Percentiles rank a stretch among this genome's conserved stretches.
Conservation (phyloP, 2,888 invertebrate genomes). For the Aspidiotus rigidus region DNA sequence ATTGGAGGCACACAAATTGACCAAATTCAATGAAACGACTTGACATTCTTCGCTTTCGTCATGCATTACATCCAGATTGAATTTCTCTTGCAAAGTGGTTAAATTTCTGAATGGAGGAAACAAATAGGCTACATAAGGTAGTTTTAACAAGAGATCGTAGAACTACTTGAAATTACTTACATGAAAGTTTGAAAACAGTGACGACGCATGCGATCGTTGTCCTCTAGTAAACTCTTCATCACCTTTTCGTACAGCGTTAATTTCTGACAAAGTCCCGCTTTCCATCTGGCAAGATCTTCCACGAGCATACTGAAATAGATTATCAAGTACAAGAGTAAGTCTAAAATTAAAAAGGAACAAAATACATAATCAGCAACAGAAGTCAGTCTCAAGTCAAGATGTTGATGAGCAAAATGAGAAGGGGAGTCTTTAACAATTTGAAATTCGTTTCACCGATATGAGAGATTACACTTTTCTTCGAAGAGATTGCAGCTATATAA, state of each 20-base stretch:
- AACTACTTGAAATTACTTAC: constrained; percentile 43
- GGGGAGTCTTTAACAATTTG: no score
- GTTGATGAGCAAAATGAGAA: no score
- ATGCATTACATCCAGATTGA: constrained; percentile 19
- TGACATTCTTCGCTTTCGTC: constrained; percentile 22
- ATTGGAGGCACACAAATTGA: constrained; percentile 19
- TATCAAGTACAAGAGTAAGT: neutral
- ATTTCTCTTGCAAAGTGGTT: constrained; percentile 24
- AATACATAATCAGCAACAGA: neutral
- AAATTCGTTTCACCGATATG: no score
- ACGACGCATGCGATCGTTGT: constrained; percentile 56
- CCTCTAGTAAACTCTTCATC: constrained; percentile 59
- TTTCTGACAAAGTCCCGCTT: constrained; percentile 64
- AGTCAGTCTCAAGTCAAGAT: no score
- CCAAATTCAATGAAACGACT: constrained; percentile 5
- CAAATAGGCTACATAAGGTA: neutral
- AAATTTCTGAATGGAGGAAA: constrained; percentile 12
- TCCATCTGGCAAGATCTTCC: constrained; percentile 81
- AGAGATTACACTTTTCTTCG: no score
- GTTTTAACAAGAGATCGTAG: neutral
- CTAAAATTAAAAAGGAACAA: neutral
- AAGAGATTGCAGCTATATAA: no score
- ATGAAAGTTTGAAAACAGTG: constrained; percentile 55
- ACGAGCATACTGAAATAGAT: constrained; percentile 67
- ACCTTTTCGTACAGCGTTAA: constrained; percentile 60